Conservation (phyloP, 2,113 vertebrate species). For the Noturus placidus region DNA sequence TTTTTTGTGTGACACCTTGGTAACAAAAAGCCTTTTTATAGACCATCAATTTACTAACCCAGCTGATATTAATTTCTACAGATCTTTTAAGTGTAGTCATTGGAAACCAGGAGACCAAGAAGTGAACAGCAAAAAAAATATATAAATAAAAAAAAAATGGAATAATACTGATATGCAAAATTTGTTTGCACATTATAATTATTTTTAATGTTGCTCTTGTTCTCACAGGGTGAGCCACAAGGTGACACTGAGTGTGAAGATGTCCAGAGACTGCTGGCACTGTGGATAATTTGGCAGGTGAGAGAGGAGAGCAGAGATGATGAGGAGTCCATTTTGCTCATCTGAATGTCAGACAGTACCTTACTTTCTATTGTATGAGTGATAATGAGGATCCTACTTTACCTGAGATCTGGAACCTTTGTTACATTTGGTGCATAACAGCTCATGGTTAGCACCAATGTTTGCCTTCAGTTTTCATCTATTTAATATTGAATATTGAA, state of each 20-base stretch:
- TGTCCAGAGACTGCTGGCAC: slow-evolving; percentile 60
- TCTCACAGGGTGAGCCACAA: slow-evolving; percentile 56
- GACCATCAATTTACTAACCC: too few relatives aligned
- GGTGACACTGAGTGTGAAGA: slow-evolving; percentile 59
- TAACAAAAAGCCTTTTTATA: too few relatives aligned
- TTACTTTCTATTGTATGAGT: neutral
- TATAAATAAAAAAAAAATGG: neutral
- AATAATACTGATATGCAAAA: neutral
- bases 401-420: neutral
- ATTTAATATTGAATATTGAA: neutral
- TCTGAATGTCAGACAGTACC: neutral
- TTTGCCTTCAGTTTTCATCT: slow-evolving; percentile 8
- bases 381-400: slow-evolving; percentile 2
- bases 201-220: slow-evolving; percentile 32
- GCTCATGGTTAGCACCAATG: neutral
- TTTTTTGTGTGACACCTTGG: too few relatives aligned
- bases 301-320: slow-evolving; percentile 39
- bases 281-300: slow-evolving; percentile 71
- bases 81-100: neutral
- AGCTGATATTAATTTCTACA: neutral
- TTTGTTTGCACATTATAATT: slow-evolving; percentile 14
- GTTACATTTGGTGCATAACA: slow-evolving; percentile 21
- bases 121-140: neutral
- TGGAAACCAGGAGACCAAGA: slow-evolving; percentile 2
- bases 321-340: neutral